These are phyloP conservation scores for Sisor rabdophorus DNA, from an alignment of 2,113 vertebrate genomes.

Conservation along the genomic window DNA sequence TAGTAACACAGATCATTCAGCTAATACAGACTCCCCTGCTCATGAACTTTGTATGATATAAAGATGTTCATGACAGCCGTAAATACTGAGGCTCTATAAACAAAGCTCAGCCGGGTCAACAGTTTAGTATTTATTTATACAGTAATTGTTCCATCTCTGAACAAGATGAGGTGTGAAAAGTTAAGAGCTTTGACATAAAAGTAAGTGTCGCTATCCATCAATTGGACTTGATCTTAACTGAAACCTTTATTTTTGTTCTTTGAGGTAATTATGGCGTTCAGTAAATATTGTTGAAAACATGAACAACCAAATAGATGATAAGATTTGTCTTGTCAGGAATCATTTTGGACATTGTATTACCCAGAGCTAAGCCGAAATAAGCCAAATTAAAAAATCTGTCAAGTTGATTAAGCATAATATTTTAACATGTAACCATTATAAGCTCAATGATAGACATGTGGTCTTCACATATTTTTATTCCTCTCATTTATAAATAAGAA, in stretches of 20 bases:
- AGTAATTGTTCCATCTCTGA: constrained; percentile 39
- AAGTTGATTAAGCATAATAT: too few species aligned
- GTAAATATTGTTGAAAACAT: constrained; percentile 32
- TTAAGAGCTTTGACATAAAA: constrained; percentile 47
- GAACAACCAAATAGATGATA: constrained; percentile 38
- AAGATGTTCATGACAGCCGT: constrained; percentile 35
- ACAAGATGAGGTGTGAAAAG: constrained; percentile 39
- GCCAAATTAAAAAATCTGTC: too few species aligned
- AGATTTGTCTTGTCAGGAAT: constrained; percentile 34
- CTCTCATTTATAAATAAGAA: background rate
- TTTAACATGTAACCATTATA: too few species aligned
- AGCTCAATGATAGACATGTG: too few species aligned
- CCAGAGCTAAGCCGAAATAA: background rate
- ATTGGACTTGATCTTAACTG: constrained; percentile 35
- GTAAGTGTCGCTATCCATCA: constrained; percentile 40
- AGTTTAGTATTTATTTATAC: constrained; percentile 50
- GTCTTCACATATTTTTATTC: too few species aligned
- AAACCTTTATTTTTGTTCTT: constrained; percentile 40
- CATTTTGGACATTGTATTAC: constrained; percentile 26
- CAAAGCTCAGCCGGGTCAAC: constrained; percentile 50
- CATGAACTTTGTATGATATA: constrained; percentile 47
- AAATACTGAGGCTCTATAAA: constrained; percentile 49
- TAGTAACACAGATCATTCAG: constrained; percentile 37
- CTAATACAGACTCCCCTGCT: constrained; percentile 50
- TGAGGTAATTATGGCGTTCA: constrained; percentile 48